Evolutionary conservation across 2,888 invertebrate genomes (phyloP).

Genomic region (Mylabris sibirica): DNA sequence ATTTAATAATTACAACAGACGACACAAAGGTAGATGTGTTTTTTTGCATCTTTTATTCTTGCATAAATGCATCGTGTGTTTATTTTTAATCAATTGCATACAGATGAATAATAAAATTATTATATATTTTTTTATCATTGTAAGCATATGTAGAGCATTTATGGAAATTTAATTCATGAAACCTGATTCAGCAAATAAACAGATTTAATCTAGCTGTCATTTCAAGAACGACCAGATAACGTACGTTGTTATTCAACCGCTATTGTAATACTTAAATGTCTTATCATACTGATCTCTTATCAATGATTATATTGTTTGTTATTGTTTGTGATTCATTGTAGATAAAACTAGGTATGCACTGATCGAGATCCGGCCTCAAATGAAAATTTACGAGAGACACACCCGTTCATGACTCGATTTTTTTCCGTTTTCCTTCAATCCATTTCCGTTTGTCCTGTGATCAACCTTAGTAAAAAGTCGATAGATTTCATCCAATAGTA

Average conservation of each 20-base stretch:
- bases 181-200: neutral
- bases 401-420: slow-evolving; percentile 2
- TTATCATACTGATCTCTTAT: neutral
- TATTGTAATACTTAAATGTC: neutral
- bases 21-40: neutral
- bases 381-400: slow-evolving; percentile 12
- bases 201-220: slow-evolving; percentile 1
- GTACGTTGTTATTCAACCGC: neutral
- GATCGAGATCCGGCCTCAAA: too few relatives aligned
- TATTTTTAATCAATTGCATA: neutral
- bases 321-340: neutral
- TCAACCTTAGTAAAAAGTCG: neutral
- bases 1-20: neutral
- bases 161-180: slow-evolving; percentile 4
- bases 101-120: neutral
- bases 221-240: neutral
- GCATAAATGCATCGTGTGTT: neutral
- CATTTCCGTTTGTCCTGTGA: neutral
- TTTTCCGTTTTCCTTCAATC: neutral
- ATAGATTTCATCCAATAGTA: neutral
- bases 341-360: too few relatives aligned
- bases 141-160: neutral
- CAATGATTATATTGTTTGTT: neutral
- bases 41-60: neutral
- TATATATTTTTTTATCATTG: neutral